Percentiles rank a stretch among this genome's conserved stretches.
These are phyloP conservation scores for Dendrolimus houi DNA, from an alignment of 2,888 invertebrate genomes.

Conservation along the genomic window DNA sequence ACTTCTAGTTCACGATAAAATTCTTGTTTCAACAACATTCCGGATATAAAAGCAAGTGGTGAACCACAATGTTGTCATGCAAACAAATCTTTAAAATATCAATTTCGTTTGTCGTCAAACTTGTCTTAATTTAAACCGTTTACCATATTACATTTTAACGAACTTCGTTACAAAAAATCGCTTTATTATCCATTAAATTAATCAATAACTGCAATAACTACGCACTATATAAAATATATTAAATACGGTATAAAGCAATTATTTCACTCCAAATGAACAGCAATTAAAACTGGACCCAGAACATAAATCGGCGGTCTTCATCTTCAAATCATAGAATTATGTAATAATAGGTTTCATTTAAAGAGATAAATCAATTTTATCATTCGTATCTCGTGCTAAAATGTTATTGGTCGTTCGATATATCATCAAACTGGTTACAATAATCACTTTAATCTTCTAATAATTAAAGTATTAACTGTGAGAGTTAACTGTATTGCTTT, in stretches of 20 bases:
- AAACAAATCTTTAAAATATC: too few species aligned
- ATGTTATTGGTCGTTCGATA: neutral
- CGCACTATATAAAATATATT: neutral
- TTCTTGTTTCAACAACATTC: too few species aligned
- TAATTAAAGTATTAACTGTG: neutral
- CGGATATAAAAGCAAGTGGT: too few species aligned
- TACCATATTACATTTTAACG: too few species aligned
- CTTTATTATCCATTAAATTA: neutral
- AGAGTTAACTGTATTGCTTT: neutral
- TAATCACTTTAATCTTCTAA: neutral
- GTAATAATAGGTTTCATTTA: neutral
- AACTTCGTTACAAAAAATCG: too few species aligned
- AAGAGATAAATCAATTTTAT: neutral
- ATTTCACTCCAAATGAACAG: conserved; percentile 3
- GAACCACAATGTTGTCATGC: too few species aligned
- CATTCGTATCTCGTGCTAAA: neutral
- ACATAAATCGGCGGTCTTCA: neutral
- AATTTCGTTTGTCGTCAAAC: too few species aligned
- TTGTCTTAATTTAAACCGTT: too few species aligned
- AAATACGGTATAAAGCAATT: conserved; percentile 6
- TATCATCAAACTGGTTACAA: neutral
- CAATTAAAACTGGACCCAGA: conserved; percentile 5
- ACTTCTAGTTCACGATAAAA: too few species aligned
- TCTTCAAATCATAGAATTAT: neutral
- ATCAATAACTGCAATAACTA: neutral